Base-by-base conservation (phyloP, 2,888 invertebrate genomes). In the Coenonympha glycerion region DNA sequence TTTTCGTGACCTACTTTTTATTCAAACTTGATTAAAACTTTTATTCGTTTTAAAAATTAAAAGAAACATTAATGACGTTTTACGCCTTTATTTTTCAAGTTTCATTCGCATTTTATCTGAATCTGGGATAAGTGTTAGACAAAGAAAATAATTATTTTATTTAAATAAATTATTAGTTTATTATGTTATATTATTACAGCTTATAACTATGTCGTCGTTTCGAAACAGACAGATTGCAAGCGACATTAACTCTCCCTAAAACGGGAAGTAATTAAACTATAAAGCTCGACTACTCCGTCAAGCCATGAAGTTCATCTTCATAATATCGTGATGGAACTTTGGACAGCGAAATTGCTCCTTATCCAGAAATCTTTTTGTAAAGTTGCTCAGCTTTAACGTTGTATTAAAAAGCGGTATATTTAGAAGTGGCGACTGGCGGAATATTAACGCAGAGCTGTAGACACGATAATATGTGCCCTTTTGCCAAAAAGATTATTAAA, bases 181-280 rank as follows among this genome's bases (percentile, higher is more conserved):
- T n/a, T n/a, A n/a, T n/a, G n/a, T n/a, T n/a, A n/a, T n/a, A n/a
- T n/a, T n/a, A n/a, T 26, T 33, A 16, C 1, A 6, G 11, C 11
- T n/a, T 16, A 11, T 22, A 41, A 26, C 26, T 28, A 6, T 28
- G 41, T 16, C 18, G 28, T 6, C 11, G 18, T 28, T 41, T 18
- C n/a, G 37, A 6, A 37, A 22, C 21, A 21, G 37, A 22, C n/a
- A 15, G 16, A 41, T 41, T 28, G 19, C 8, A 41, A 11, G 18
- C 41, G 18, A 18, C 26, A 1, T 28, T 9, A 42, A 42, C 42
- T 42, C 11, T 11, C 41, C 33, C 22, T 3, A 18, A 44, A 44
- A 44, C 19, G 28, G 44, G 44, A 44, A 44, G 44, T 44, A 44
- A 44, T 44, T 44, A 33, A 44, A 44, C 22, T 33, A 16, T 9